Evolutionary conservation across 2,888 invertebrate genomes (phyloP).

Genomic region (Cheilosia scutellata): DNA sequence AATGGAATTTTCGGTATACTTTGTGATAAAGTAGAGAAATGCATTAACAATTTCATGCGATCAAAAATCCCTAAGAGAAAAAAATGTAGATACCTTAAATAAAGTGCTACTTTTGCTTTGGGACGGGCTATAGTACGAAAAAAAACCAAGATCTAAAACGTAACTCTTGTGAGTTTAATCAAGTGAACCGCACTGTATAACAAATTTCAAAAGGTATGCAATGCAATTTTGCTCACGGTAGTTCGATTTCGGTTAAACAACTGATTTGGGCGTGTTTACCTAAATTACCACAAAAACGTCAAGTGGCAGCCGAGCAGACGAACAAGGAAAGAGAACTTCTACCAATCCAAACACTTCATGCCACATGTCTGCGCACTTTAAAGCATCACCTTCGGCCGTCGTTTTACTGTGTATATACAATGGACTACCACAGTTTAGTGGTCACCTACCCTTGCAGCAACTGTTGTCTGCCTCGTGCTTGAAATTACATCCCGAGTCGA

Average conservation of each 20-base stretch:
- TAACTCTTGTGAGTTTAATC: too few relatives aligned
- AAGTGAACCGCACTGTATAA: too few relatives aligned
- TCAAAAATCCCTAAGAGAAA: too few relatives aligned
- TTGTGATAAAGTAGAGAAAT: too few relatives aligned
- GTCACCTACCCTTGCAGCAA: constrained; percentile 42
- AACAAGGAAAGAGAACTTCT: constrained; percentile 31
- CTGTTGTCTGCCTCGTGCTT: constrained; percentile 17
- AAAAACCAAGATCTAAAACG: too few relatives aligned
- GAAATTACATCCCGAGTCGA: constrained; percentile 29
- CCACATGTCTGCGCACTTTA: constrained; percentile 51
- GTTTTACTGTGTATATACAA: constrained; percentile 21
- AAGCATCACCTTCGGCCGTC: constrained; percentile 36
- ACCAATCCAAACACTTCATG: constrained; percentile 51
- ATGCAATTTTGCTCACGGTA: too few relatives aligned
- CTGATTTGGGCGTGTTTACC: constrained; percentile 56
- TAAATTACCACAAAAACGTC: constrained; percentile 19
- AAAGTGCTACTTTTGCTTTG: too few relatives aligned
- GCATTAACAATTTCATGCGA: too few relatives aligned
- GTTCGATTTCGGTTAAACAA: constrained; percentile 16
- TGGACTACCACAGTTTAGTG: constrained; percentile 37
- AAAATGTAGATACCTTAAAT: too few relatives aligned
- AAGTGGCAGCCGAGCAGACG: constrained; percentile 16
- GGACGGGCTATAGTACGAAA: too few relatives aligned
- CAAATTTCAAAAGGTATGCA: too few relatives aligned
- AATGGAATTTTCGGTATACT: too few relatives aligned